Evolutionary conservation across 2,113 vertebrate species (phyloP).

Genomic region (Brachyistius frenatus): DNA sequence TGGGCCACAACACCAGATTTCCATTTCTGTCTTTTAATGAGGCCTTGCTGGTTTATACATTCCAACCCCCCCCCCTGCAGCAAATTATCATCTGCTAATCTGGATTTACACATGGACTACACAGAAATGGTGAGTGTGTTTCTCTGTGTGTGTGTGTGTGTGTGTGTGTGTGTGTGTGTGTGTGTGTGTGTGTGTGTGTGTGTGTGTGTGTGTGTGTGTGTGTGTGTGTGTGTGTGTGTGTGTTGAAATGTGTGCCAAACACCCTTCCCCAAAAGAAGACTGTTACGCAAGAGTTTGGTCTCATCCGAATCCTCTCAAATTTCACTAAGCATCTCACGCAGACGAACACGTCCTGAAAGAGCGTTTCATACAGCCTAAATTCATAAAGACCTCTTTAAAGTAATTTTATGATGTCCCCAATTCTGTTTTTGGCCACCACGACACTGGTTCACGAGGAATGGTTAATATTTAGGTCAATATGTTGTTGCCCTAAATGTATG

Average conservation of each 20-base stretch:
- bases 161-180: slow-evolving; percentile 3
- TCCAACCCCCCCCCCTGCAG: slow-evolving; percentile 44
- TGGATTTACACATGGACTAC: slow-evolving; percentile 67
- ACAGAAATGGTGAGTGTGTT: slow-evolving; percentile 36
- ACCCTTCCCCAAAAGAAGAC: neutral
- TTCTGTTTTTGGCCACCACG: slow-evolving; percentile 22
- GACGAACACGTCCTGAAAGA: slow-evolving; percentile 11
- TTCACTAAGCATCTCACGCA: slow-evolving; percentile 38
- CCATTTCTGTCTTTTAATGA: slow-evolving; percentile 66
- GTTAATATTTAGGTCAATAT: slow-evolving; percentile 65
- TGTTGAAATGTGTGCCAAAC: too few relatives aligned
- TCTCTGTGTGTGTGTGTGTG: slow-evolving; percentile 28
- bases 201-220: neutral
- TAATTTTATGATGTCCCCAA: slow-evolving; percentile 17
- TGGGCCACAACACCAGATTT: slow-evolving; percentile 70
- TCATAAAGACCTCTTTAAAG: slow-evolving; percentile 51
- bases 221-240: too few relatives aligned
- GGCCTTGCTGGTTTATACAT: slow-evolving; percentile 61
- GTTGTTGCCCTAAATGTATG: slow-evolving; percentile 47
- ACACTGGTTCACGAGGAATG: slow-evolving; percentile 27
- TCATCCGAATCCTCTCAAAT: slow-evolving; percentile 54
- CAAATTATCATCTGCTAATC: slow-evolving; percentile 76
- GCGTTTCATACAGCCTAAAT: slow-evolving; percentile 15
- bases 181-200: slow-evolving; percentile 30
- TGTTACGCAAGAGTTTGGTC: slow-evolving; percentile 45